phyloP scores from a whole-genome alignment of 2,113 vertebrate genomes.

The Microcebus tavaratra region DNA sequence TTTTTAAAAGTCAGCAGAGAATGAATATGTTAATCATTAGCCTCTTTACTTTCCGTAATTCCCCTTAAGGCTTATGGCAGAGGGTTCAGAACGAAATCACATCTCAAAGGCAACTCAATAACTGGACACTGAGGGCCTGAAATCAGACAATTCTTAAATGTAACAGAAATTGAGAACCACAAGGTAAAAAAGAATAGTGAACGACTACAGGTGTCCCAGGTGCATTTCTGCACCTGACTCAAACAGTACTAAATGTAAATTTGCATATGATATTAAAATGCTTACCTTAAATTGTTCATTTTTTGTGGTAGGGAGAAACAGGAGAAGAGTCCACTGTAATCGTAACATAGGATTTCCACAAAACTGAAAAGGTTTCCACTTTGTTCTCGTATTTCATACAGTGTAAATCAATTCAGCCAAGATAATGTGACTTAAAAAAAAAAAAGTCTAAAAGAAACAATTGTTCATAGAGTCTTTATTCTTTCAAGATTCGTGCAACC shows the following conservation, averaged over 20 bases:
- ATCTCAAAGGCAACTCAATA: background rate
- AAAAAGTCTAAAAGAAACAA: background rate
- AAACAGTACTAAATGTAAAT: background rate
- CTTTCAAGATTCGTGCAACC: background rate
- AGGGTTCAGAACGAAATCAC: background rate
- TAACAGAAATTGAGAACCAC: background rate
- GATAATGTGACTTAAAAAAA: background rate
- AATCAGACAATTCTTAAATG: background rate
- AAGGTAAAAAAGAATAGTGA: background rate
- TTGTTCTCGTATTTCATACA: background rate
- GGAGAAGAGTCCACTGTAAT: background rate
- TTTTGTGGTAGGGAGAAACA: background rate
- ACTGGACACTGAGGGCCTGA: background rate
- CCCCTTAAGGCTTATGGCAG: background rate
- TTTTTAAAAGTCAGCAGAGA: constrained; percentile 45
- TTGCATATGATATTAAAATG: background rate
- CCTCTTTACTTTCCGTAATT: background rate
- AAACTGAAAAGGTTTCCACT: background rate
- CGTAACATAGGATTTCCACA: background rate
- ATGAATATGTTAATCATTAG: constrained; percentile 40
- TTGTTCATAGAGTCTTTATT: background rate
- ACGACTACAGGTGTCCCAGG: background rate
- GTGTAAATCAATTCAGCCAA: background rate
- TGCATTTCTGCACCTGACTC: background rate
- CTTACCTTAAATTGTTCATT: background rate